Conservation (phyloP, 2,888 invertebrate species). For the Parnassius mnemosyne region DNA sequence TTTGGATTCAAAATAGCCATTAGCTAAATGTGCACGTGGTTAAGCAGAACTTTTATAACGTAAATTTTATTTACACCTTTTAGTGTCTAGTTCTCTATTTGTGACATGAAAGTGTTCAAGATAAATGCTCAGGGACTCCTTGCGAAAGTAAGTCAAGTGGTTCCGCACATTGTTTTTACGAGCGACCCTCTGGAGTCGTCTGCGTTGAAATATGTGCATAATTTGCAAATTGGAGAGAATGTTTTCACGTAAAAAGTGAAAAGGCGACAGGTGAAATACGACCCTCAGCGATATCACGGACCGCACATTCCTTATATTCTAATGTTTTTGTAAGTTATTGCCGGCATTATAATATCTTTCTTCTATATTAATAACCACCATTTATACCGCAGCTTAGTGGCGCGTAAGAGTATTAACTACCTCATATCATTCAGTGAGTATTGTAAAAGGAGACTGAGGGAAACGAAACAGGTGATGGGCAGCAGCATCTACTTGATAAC, state of each 20-base stretch:
- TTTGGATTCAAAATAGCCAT: no score
- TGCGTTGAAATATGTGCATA: constrained; percentile 36
- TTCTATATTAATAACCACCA: background rate
- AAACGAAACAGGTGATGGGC: no score
- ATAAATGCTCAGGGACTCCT: background rate
- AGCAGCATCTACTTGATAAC: no score
- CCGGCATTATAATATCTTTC: background rate
- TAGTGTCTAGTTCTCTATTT: background rate
- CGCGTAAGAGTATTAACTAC: no score
- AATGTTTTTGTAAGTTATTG: background rate
- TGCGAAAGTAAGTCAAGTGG: background rate
- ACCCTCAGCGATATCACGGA: background rate
- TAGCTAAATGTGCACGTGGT: no score
- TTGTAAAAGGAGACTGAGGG: no score
- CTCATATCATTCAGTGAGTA: no score
- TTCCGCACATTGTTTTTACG: constrained; percentile 28
- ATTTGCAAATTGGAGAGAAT: constrained; percentile 31
- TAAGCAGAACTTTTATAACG: no score
- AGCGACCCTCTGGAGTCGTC: constrained; percentile 25
- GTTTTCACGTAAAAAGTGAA: background rate
- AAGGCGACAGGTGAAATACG: constrained; percentile 3
- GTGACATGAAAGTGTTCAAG: background rate
- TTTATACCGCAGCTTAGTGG: no score
- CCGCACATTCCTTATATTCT: background rate
- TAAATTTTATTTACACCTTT: no score